These are phyloP conservation scores for Drosophila neoperkinsi DNA, from an alignment of 2,888 invertebrate species.

Conservation along the genomic window DNA sequence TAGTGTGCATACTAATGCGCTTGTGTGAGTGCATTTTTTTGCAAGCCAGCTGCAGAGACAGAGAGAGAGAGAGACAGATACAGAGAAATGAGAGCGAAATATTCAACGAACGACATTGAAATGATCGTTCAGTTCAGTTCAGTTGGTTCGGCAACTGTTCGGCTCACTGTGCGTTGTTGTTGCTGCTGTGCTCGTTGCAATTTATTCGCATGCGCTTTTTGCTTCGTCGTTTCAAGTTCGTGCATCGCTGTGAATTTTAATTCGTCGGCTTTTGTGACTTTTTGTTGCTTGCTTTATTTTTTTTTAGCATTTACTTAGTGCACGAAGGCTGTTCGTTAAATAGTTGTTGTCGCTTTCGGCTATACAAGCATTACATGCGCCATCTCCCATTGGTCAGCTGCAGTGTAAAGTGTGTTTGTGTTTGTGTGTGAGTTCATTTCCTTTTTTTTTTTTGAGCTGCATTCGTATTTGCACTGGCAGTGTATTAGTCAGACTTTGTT, in stretches of 20 bases:
- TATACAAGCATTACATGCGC: slow-evolving; percentile 17
- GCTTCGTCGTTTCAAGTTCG: slow-evolving; percentile 55
- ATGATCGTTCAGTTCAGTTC: slow-evolving; percentile 27
- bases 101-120: slow-evolving; percentile 6
- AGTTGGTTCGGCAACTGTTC: slow-evolving; percentile 27
- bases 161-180: slow-evolving; percentile 22
- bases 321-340: slow-evolving; percentile 50
- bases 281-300: slow-evolving; percentile 11
- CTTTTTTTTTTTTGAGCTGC: not conserved
- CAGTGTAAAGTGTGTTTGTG: slow-evolving; percentile 16
- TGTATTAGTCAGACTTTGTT: not conserved
- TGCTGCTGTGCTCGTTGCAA: slow-evolving; percentile 52
- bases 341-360: slow-evolving; percentile 21
- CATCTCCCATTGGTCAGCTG: slow-evolving; percentile 29
- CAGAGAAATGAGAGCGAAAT: not conserved
- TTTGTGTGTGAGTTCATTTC: not conserved
- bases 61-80: slow-evolving; percentile 4
- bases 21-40: slow-evolving; percentile 34
- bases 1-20: slow-evolving; percentile 5
- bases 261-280: slow-evolving; percentile 49
- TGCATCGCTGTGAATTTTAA: slow-evolving; percentile 66
- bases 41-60: not conserved
- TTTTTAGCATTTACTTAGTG: slow-evolving; percentile 14
- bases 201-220: slow-evolving; percentile 68
- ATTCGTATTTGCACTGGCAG: not conserved